phyloP scores from a whole-genome alignment of 2,797 vertebrate species.

The Rachycentron canadum region DNA sequence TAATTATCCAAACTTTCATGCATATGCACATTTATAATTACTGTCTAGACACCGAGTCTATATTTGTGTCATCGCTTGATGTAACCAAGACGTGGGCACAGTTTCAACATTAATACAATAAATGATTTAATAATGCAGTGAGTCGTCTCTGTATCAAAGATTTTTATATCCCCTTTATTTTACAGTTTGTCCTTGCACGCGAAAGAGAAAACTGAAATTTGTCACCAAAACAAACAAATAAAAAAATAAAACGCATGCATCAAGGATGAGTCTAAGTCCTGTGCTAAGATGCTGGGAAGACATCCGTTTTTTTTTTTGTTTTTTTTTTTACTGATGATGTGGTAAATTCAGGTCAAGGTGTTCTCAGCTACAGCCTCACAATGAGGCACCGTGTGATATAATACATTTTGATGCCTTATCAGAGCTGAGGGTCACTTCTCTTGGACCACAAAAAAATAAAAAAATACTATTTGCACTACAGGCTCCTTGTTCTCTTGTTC shows the following conservation, averaged over 20 bases:
- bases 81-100: neutral
- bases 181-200: neutral
- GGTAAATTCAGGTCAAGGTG: constrained; percentile 6
- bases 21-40: neutral
- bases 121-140: neutral
- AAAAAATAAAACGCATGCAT: neutral
- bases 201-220: neutral
- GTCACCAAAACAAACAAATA: neutral
- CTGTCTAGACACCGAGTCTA: neutral
- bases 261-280: neutral
- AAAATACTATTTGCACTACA: constrained; percentile 29
- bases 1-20: neutral
- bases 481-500: constrained; percentile 11
- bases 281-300: neutral
- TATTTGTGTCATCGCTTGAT: neutral
- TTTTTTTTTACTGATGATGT: neutral
- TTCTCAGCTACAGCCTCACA: neutral
- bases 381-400: neutral
- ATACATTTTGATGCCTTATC: constrained; percentile 29
- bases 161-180: neutral
- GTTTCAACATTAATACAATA: neutral
- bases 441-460: constrained; percentile 9
- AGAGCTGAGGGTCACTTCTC: constrained; percentile 18
- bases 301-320: no score
- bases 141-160: neutral